phyloP scores from a whole-genome alignment of 2,113 vertebrate species.

The Chamaetylas fuelleborni region DNA sequence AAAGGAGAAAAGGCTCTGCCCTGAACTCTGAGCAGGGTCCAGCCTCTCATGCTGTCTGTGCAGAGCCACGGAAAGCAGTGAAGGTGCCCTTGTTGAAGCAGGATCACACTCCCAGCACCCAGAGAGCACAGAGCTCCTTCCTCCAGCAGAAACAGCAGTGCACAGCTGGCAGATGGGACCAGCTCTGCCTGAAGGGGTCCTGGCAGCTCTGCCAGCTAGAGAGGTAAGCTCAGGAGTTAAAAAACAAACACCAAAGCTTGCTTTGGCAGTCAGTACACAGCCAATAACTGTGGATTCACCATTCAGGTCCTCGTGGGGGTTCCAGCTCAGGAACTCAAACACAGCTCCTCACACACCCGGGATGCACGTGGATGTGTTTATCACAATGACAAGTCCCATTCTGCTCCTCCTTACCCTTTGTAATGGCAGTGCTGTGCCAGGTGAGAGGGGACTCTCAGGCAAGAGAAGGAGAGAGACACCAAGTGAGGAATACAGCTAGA shows the following conservation, averaged over 20 bases:
- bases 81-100: accelerated
- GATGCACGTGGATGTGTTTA: not conserved
- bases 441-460: not conserved
- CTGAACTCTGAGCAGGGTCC: not conserved
- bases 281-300: not conserved
- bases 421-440: accelerated
- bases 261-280: not conserved
- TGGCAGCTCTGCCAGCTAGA: not conserved
- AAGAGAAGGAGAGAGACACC: not conserved
- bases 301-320: not conserved
- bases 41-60: not conserved
- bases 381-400: not conserved
- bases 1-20: not conserved
- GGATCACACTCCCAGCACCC: not conserved
- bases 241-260: not conserved
- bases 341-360: accelerated
- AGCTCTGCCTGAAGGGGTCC: not conserved
- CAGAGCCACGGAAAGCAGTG: not conserved
- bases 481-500: not conserved
- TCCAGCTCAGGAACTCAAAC: not conserved
- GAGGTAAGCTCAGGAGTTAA: not conserved
- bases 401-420: not conserved
- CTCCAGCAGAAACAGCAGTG: not conserved
- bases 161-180: not conserved
- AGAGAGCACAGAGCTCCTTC: not conserved